A percentile compares a stretch with the other conserved stretches of the same genome.
phyloP scores from a whole-genome alignment of 2,113 vertebrate species.

The Raja brachyura region DNA sequence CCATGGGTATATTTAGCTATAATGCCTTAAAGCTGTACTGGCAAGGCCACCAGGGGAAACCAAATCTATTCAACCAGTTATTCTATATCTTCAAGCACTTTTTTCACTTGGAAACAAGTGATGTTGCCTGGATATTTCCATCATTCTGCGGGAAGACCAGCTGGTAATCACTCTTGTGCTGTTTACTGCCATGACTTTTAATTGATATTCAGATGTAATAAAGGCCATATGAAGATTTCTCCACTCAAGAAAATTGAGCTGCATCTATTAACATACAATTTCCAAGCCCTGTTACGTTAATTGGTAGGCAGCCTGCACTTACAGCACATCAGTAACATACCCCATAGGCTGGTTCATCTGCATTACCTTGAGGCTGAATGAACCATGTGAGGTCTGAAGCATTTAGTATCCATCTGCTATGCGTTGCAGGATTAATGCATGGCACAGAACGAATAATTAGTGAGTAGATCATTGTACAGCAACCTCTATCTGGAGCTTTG shows the following conservation, averaged over 20 bases:
- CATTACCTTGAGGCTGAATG: slow-evolving; percentile 25
- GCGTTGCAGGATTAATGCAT: background rate
- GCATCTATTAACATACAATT: background rate
- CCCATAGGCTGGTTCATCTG: background rate
- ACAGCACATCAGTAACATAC: background rate
- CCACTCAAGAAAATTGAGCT: background rate
- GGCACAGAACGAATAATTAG: background rate
- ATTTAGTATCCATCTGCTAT: slow-evolving; percentile 7
- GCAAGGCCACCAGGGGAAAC: background rate
- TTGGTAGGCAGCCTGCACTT: background rate
- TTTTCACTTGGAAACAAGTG: background rate
- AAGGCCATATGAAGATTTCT: slow-evolving; percentile 1
- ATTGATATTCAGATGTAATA: slow-evolving; percentile 40
- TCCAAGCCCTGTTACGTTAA: slow-evolving; percentile 9
- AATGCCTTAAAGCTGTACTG: background rate
- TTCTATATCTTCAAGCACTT: background rate
- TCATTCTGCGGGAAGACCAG: background rate
- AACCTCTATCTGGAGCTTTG: background rate
- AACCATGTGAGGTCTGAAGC: background rate
- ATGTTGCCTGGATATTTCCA: background rate
- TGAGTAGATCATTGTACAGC: background rate
- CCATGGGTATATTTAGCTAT: background rate
- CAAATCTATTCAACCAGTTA: background rate
- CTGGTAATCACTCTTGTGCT: background rate
- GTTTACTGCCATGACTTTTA: slow-evolving; percentile 38